Evolutionary conservation across 2,113 vertebrate species (phyloP), one percentile per base, ranked within the genome.

Genomic region (Ptilorrhoa leucosticta): DNA sequence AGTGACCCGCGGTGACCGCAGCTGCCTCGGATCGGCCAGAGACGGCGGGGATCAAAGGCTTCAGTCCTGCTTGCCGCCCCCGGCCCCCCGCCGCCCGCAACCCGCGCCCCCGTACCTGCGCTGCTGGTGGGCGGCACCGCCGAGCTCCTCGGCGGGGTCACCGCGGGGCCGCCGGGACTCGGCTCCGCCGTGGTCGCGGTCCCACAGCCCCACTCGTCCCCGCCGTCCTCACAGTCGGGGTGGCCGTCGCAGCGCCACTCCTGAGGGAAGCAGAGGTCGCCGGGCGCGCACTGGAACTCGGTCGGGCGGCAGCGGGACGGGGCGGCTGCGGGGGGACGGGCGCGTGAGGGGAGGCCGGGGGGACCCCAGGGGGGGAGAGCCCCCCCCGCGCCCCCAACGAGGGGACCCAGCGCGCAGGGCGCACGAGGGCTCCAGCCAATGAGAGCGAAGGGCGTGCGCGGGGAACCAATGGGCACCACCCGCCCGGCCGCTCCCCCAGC

Each of bases 161-260:
- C 15, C n/a, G 22, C 15, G 3, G 31, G 20, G 13, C 13, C 10
- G 5, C 16, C 26, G 2, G 61, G 4, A 11, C 45, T 51, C 12
- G 66, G 54, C 54, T 60, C 76, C 28, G 16, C 13, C 14, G 57
- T 3, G 5, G 39, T 50, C 37, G 6, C 22, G 7, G 72, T 50
- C 31, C 5, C 81, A 31, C 95, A 96, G 89, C 10, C 87, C 47
- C 1, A 13, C 76, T 96, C 95, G 54, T 96, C 95, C 40, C 0
- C 9, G 2, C 7, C 91, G 7, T 64, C 78, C 3, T n/a, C 19
- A 51, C 96, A 96, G 94, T 97, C 95, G 17, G 92, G 61, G 64
- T 96, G 79, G 8, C 85, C 89, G 15, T 97, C 95, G 40, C 96
- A 96, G n/a, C 9, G 83, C 94, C 89, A 94, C 6, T 70, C 77